Base-by-base conservation (phyloP, 2,113 vertebrate species). In the Phalacrocorax brasilianus region DNA sequence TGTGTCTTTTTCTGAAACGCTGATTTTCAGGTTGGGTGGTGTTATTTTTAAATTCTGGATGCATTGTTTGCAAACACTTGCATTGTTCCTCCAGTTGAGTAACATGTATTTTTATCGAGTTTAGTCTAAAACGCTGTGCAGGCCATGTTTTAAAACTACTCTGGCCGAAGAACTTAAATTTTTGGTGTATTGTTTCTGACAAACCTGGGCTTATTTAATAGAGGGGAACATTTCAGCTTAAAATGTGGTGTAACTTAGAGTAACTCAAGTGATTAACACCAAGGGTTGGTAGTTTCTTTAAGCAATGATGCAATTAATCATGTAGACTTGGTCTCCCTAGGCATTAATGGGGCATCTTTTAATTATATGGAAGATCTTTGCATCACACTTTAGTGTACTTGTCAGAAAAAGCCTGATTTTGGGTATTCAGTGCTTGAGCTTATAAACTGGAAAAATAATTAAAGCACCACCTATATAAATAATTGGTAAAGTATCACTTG, bases 31-130 rank as follows among this genome's bases (percentile, higher is more conserved):
- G 6, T 38, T 68, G 49, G 24, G 9, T 9, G 11, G 6, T 49
- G 32, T 35, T 89, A 14, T 21, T 74, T n/a, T 53, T 16, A 32
- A 45, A 12, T 52, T 62, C 38, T 75, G 74, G 7, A 15, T 49
- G 17, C 40, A 38, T 70, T 1, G 2, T 21, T 83, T 56, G 35
- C 65, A 44, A 53, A 32, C 22, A 7, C 32, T 71, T 33, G 22
- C 10, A 11, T 84, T 79, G 44, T 59, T 47, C 18, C 6, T 75
- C 12, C 12, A 5, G 22, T 26, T 74, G 32, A 30, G 45, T 30
- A 75, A 49, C 18, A 1, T 0, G 0, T 35, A 8, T 49, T 53
- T 73, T 35, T 24, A 4, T 13, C 19, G 40, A 49, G 10, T 42
- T 58, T 61, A 32, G 40, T 47, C 45, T 28, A 59, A 70, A 80